Percentiles rank a stretch among this genome's conserved stretches.
These are phyloP conservation scores for Rhogogaster chlorosoma DNA, from an alignment of 2,888 invertebrate genomes.

Conservation along the genomic window DNA sequence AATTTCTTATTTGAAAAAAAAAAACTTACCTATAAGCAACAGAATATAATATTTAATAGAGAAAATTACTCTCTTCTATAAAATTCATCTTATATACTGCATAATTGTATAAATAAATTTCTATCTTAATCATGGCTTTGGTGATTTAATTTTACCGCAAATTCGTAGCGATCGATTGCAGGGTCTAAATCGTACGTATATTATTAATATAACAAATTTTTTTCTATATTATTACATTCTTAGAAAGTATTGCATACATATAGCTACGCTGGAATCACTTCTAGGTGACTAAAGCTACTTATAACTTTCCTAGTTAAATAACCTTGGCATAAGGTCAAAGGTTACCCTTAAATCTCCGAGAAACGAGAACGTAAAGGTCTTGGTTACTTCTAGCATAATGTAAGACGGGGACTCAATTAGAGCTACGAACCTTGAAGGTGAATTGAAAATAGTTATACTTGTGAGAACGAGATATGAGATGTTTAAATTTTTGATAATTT, in stretches of 20 bases:
- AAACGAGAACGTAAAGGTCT: neutral
- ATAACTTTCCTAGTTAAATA: slow-evolving; percentile 8
- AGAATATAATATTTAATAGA: too few relatives aligned
- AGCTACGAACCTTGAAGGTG: neutral
- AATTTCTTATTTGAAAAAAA: too few relatives aligned
- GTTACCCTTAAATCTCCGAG: neutral
- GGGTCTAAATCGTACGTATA: too few relatives aligned
- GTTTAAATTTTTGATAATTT: neutral
- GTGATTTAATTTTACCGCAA: neutral
- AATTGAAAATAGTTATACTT: neutral
- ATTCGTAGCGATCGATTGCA: neutral
- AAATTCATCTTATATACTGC: too few relatives aligned
- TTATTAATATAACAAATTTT: neutral
- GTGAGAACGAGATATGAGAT: neutral
- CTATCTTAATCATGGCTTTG: too few relatives aligned
- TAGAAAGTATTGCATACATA: neutral
- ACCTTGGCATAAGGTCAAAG: slow-evolving; percentile 33
- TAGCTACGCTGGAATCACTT: neutral
- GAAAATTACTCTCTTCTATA: too few relatives aligned
- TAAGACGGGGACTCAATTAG: slow-evolving; percentile 9
- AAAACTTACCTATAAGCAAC: too few relatives aligned
- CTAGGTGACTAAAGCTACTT: neutral
- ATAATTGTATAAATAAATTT: too few relatives aligned
- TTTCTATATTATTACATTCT: neutral
- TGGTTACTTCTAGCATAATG: neutral